A percentile compares a stretch with the other conserved stretches of the same genome.
These are phyloP conservation scores for Hemiprocne comata DNA, from an alignment of 2,113 vertebrate genomes.

Conservation along the genomic window DNA sequence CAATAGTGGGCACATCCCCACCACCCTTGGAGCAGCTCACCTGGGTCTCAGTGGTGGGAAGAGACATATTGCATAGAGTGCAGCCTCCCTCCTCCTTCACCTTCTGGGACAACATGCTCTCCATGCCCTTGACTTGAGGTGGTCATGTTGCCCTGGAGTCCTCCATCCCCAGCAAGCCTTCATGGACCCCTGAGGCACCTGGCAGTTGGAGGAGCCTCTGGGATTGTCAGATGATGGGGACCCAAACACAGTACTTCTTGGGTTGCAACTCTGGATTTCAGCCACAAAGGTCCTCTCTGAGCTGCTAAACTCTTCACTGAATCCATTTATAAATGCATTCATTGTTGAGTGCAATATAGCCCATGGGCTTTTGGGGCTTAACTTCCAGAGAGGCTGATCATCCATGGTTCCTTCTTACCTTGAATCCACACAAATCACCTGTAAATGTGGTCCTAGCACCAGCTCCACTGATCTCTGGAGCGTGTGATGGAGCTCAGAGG, in stretches of 20 bases:
- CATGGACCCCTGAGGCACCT: background rate
- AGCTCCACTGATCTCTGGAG: background rate
- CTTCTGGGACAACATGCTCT: fast-evolving
- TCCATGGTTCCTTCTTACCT: background rate
- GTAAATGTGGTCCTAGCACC: background rate
- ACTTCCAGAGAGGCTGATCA: background rate
- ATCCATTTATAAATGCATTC: background rate
- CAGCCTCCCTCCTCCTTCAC: background rate
- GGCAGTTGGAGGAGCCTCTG: background rate
- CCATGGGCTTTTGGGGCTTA: background rate
- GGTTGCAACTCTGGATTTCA: background rate
- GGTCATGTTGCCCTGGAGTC: background rate
- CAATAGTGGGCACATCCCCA: background rate
- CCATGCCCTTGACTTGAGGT: background rate
- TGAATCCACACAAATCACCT: background rate
- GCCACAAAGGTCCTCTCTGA: background rate
- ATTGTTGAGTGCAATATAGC: background rate
- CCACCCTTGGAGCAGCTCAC: fast-evolving
- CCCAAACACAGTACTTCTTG: background rate
- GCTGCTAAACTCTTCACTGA: background rate
- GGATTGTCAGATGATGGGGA: background rate
- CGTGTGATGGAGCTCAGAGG: background rate
- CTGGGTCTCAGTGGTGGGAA: background rate
- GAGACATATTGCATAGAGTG: fast-evolving
- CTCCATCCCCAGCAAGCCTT: background rate